These are phyloP conservation scores for Temnothorax longispinosus DNA, from an alignment of 1,140 invertebrate genomes.

Conservation along the genomic window DNA sequence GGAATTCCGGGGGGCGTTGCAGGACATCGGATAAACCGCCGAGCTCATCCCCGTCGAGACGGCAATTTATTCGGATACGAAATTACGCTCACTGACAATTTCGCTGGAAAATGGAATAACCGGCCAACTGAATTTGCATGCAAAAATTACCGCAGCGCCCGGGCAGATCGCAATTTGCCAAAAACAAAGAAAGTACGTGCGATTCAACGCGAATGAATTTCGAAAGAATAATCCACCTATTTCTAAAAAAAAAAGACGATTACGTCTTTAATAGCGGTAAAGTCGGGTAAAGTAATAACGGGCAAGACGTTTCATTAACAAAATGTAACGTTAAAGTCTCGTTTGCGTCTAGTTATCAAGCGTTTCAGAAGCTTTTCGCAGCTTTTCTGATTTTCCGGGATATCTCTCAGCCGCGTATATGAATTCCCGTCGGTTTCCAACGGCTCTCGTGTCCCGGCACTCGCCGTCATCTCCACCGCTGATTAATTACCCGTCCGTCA, in stretches of 20 bases:
- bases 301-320: not conserved
- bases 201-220: not conserved
- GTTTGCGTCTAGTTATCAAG: not conserved
- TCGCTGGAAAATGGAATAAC: not conserved
- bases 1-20: conserved; percentile 25
- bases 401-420: not conserved
- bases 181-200: no score
- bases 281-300: not conserved
- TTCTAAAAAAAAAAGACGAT: not conserved
- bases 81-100: conserved; percentile 41
- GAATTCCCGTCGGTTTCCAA: not conserved
- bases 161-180: not conserved
- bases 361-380: not conserved
- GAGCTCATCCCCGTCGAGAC: conserved; percentile 19
- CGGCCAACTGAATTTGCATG: conserved; percentile 34
- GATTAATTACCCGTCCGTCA: conserved; percentile 38
- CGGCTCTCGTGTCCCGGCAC: not conserved
- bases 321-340: not conserved
- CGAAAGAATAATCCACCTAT: not conserved
- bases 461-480: not conserved
- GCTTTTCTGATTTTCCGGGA: not conserved
- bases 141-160: conserved; percentile 11
- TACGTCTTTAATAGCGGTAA: not conserved
- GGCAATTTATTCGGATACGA: conserved; percentile 50
- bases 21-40: conserved; percentile 49